phyloP scores from a whole-genome alignment of 2,113 vertebrate genomes.

The Accipiter cooperii region DNA sequence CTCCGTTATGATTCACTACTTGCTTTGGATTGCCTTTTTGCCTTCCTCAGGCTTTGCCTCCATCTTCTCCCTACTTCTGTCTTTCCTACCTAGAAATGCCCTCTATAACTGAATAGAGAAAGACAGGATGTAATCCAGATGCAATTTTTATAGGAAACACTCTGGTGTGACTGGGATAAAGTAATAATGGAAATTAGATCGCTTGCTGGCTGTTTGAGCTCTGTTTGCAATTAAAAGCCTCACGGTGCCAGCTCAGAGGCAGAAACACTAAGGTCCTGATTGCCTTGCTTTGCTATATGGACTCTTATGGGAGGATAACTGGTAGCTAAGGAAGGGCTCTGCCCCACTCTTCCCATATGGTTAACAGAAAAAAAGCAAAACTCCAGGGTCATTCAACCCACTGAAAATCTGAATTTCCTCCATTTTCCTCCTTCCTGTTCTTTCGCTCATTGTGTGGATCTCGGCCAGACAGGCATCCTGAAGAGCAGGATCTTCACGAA shows the following conservation, averaged over 20 bases:
- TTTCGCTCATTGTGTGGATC: fast-evolving
- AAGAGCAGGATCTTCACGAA: neutral
- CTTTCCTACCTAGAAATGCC: neutral
- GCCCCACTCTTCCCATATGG: neutral
- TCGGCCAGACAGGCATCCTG: neutral
- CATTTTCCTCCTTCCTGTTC: neutral
- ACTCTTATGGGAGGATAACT: fast-evolving
- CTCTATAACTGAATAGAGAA: neutral
- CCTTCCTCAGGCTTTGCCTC: neutral
- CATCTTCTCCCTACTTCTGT: neutral
- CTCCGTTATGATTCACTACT: neutral
- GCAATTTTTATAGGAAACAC: neutral
- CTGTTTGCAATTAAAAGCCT: neutral
- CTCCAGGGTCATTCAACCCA: neutral
- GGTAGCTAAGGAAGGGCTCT: neutral
- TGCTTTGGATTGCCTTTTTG: neutral
- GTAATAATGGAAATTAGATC: neutral
- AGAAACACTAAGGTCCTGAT: neutral
- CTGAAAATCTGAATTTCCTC: neutral
- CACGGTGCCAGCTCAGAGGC: neutral
- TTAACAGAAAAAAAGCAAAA: neutral
- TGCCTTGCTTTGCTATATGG: neutral
- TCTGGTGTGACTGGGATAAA: neutral
- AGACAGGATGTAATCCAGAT: neutral
- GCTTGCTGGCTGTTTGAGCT: neutral